Percentiles rank a stretch among this genome's conserved stretches.
phyloP scores from a whole-genome alignment of 2,888 invertebrate genomes.

The Trissolcus brochymenae region DNA sequence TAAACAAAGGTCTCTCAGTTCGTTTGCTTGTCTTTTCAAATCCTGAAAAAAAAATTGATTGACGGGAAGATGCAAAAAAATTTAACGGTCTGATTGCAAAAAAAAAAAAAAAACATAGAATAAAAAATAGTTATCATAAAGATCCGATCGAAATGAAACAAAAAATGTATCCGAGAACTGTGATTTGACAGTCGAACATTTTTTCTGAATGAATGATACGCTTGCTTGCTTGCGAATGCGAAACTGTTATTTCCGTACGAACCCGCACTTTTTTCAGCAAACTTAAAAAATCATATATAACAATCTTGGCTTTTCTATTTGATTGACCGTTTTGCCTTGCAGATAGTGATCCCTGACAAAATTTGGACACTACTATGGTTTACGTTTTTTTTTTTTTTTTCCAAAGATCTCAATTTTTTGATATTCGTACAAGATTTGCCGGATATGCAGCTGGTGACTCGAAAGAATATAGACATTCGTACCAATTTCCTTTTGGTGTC shows the following conservation, averaged over 20 bases:
- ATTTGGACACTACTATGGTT: slow-evolving; percentile 16
- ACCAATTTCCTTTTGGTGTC: slow-evolving; percentile 13
- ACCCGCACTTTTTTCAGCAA: slow-evolving; percentile 10
- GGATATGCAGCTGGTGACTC: slow-evolving; percentile 26
- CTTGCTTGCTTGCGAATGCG: slow-evolving; percentile 39
- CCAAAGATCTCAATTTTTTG: slow-evolving; percentile 3
- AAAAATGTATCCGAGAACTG: neutral
- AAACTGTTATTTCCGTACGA: slow-evolving; percentile 16
- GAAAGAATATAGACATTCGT: slow-evolving; percentile 26
- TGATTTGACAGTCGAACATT: slow-evolving; percentile 26
- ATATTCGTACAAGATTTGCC: slow-evolving; percentile 13
- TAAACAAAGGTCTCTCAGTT: too few species aligned
- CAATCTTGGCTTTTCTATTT: slow-evolving; percentile 6
- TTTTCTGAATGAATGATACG: slow-evolving; percentile 35
- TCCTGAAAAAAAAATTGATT: neutral
- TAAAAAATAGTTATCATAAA: neutral
- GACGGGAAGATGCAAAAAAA: neutral
- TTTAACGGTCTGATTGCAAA: slow-evolving; percentile 1
- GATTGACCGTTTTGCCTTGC: slow-evolving; percentile 23
- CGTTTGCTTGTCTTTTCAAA: too few species aligned
- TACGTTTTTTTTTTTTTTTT: slow-evolving; percentile 4
- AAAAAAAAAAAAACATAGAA: neutral
- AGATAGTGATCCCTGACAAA: slow-evolving; percentile 26
- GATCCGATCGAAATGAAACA: neutral
- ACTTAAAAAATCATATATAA: neutral